A percentile compares a stretch with the other conserved stretches of the same genome.
Evolutionary conservation across 2,113 vertebrate species (phyloP).

Genomic region (Chascanopsetta lugubris): DNA sequence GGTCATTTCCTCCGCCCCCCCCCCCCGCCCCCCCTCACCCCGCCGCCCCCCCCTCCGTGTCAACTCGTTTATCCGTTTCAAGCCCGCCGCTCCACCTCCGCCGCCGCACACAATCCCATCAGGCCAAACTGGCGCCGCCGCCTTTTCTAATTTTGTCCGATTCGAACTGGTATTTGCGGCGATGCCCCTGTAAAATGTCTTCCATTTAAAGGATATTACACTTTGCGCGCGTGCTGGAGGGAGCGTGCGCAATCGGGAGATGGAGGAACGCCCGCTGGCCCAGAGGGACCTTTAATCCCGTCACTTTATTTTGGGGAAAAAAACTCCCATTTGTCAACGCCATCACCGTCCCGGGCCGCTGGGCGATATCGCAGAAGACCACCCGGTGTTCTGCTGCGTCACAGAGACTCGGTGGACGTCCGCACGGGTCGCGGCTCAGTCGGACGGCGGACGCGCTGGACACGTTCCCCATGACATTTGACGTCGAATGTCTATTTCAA

Average conservation of each 20-base stretch:
- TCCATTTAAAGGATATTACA: slow-evolving; percentile 68
- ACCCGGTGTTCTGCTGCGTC: too few relatives aligned
- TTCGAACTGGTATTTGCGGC: slow-evolving; percentile 69
- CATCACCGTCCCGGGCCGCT: slow-evolving; percentile 27
- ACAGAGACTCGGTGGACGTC: too few relatives aligned
- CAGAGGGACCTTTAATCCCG: slow-evolving; percentile 32
- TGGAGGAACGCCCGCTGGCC: slow-evolving; percentile 37
- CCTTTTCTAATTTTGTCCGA: slow-evolving; percentile 72
- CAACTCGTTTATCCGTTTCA: slow-evolving; percentile 71
- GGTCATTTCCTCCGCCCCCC: too few relatives aligned
- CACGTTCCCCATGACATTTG: too few relatives aligned
- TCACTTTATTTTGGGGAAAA: slow-evolving; percentile 52
- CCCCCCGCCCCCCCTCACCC: too few relatives aligned
- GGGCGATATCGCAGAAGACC: slow-evolving; percentile 11
- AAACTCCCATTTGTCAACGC: slow-evolving; percentile 44
- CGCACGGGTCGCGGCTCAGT: neutral
- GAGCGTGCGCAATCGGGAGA: slow-evolving; percentile 48
- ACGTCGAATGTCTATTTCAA: too few relatives aligned
- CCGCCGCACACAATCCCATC: slow-evolving; percentile 67
- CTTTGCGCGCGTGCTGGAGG: slow-evolving; percentile 57
- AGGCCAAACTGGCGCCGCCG: slow-evolving; percentile 42
- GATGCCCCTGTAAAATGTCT: slow-evolving; percentile 62
- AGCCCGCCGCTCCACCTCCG: slow-evolving; percentile 55
- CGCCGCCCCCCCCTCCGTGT: slow-evolving; percentile 51
- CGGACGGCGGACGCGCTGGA: neutral